Evolutionary conservation across 2,797 vertebrate species (phyloP).

Genomic region (Pelodytes ibericus): DNA sequence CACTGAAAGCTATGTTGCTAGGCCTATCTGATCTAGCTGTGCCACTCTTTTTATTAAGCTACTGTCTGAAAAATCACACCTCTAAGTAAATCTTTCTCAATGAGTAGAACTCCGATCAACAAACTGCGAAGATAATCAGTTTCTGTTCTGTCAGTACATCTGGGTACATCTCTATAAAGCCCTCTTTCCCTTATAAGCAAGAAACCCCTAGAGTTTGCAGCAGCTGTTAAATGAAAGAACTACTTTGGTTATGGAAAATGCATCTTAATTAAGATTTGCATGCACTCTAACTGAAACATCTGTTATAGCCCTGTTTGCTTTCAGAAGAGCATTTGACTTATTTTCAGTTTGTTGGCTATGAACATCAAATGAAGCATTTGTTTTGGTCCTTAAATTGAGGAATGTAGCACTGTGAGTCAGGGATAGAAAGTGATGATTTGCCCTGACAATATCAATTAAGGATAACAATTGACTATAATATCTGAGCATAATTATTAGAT

Average conservation of each 20-base stretch:
- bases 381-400: neutral
- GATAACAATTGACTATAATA: no score
- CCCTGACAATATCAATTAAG: no score
- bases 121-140: no score
- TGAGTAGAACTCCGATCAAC: no score
- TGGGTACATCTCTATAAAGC: neutral
- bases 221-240: neutral
- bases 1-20: no score
- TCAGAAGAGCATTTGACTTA: neutral
- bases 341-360: neutral
- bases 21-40: no score
- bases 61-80: no score
- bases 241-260: neutral
- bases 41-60: no score
- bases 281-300: constrained; percentile 24
- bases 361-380: constrained; percentile 19
- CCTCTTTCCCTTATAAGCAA: neutral
- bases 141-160: neutral
- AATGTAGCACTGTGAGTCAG: neutral
- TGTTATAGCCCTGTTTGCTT: constrained; percentile 5
- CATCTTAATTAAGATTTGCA: constrained; percentile 21
- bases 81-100: no score
- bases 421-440: neutral
- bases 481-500: no score
- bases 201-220: neutral